Percentiles rank a stretch among this genome's conserved stretches.
Evolutionary conservation across 2,113 vertebrate genomes (phyloP).

Genomic region (Ptyas mucosa): DNA sequence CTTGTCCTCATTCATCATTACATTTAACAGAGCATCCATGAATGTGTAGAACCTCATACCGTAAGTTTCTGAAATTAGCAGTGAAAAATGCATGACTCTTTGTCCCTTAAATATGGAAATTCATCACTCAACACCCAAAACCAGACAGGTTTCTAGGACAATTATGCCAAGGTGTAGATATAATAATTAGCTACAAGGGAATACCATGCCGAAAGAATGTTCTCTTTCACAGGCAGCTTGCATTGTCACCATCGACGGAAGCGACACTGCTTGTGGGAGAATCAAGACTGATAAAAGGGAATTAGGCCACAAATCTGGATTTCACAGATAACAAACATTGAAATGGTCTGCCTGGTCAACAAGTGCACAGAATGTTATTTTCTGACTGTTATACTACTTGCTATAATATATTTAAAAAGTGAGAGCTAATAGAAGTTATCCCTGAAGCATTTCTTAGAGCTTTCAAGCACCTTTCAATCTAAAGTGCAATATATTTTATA

Average conservation of each 20-base stretch:
- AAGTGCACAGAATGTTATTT: neutral
- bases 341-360: neutral
- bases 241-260: too few relatives aligned
- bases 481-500: neutral
- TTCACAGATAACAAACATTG: neutral
- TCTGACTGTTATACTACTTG: neutral
- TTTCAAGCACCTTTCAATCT: neutral
- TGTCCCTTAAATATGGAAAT: neutral
- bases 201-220: neutral
- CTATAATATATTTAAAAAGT: neutral
- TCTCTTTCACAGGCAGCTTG: neutral
- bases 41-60: neutral
- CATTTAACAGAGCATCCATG: neutral
- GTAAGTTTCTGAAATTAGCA: neutral
- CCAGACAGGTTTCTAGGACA: neutral
- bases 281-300: neutral
- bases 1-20: neutral
- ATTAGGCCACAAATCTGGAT: neutral
- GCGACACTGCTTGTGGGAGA: neutral
- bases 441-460: conserved; percentile 1
- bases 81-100: neutral
- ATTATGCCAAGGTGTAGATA: neutral
- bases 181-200: neutral
- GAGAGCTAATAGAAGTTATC: neutral
- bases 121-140: neutral